Percentiles rank a stretch among this genome's conserved stretches.
Evolutionary conservation across 2,888 invertebrate genomes (phyloP).

Genomic region (Scaeva pyrastri): DNA sequence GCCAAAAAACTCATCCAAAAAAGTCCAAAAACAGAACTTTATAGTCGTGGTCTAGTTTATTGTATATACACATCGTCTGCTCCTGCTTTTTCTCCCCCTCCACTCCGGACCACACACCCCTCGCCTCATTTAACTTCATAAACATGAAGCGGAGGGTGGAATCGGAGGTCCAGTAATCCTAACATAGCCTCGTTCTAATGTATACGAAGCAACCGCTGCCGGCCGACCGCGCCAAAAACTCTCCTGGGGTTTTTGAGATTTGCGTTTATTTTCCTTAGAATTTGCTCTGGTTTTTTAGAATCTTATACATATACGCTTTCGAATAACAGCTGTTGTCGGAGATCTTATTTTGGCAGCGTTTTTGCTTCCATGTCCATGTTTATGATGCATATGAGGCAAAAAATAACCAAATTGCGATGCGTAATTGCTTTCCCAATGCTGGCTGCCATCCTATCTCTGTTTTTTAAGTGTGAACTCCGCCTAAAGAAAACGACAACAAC

Average conservation of each 20-base stretch:
- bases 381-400: constrained; percentile 67
- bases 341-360: constrained; percentile 74
- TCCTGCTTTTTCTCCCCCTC: not conserved
- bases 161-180: not conserved
- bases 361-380: constrained; percentile 69
- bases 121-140: constrained; percentile 9
- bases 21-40: constrained; percentile 42
- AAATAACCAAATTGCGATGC: constrained; percentile 52
- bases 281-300: constrained; percentile 64
- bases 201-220: constrained; percentile 5
- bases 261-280: constrained; percentile 54
- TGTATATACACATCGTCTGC: constrained; percentile 46
- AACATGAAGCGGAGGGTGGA: not conserved
- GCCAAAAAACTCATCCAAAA: constrained; percentile 53
- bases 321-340: constrained; percentile 70
- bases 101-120: no score
- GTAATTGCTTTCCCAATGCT: constrained; percentile 50
- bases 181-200: constrained; percentile 43
- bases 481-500: constrained; percentile 40
- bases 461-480: constrained; percentile 46
- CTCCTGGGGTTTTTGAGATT: constrained; percentile 8
- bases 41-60: constrained; percentile 71
- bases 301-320: not conserved
- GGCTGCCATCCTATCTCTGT: constrained; percentile 14
- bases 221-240: not conserved